Conservation (phyloP, 2,888 invertebrate genomes). For the Ichneumoninae sp. region DNA sequence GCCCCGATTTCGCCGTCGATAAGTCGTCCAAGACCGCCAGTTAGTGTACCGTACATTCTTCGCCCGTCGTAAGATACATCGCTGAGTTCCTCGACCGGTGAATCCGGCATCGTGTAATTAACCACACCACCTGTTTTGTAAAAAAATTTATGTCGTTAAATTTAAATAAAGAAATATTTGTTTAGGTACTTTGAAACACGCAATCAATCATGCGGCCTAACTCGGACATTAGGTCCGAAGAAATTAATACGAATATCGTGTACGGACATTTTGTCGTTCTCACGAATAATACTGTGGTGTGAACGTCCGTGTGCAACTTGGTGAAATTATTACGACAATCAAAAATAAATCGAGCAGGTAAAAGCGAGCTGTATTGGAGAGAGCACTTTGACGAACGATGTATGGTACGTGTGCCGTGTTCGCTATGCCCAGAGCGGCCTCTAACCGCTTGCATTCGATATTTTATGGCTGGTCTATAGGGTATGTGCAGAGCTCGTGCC, state of each 20-base stretch:
- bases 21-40: conserved; percentile 89
- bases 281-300: conserved; percentile 14
- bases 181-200: neutral
- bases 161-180: neutral
- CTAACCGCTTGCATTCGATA: conserved; percentile 64
- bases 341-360: conserved; percentile 60
- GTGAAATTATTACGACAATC: conserved; percentile 59
- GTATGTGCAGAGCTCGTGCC: conserved; percentile 29
- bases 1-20: conserved; percentile 88
- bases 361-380: conserved; percentile 29
- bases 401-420: conserved; percentile 55
- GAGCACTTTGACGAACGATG: conserved; percentile 55
- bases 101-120: conserved; percentile 86
- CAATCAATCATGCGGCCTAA: neutral
- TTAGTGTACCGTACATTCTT: conserved; percentile 83
- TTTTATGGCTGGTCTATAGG: conserved; percentile 53
- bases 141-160: neutral
- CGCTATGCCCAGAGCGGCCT: conserved; percentile 61
- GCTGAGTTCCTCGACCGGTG: conserved; percentile 85
- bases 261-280: neutral
- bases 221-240: neutral
- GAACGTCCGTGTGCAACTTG: conserved; percentile 36
- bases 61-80: conserved; percentile 90
- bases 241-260: conserved; percentile 9
- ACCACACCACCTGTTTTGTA: conserved; percentile 85